Evolutionary conservation across 2,888 invertebrate genomes (phyloP).

Genomic region (Notocelia uddmanniana): DNA sequence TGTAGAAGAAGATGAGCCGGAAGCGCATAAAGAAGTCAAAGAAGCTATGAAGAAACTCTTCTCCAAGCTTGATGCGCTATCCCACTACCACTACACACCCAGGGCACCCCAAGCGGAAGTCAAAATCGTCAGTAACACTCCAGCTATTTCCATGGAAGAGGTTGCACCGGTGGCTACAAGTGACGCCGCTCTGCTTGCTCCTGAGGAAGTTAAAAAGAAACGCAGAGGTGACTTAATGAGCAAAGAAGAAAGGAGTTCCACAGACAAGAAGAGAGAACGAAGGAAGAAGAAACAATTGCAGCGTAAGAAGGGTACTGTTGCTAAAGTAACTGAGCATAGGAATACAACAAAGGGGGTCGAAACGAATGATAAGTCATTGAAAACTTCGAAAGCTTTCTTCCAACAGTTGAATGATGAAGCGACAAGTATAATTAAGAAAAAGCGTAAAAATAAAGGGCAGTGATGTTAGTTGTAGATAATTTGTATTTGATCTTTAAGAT

Average conservation of each 20-base stretch:
- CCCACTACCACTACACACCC: constrained; percentile 98
- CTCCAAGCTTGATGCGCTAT: constrained; percentile 94
- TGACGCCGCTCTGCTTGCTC: constrained; percentile 94
- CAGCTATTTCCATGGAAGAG: constrained; percentile 97
- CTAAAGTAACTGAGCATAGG: constrained; percentile 81
- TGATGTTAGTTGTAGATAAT: constrained; percentile 49
- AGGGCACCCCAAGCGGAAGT: constrained; percentile 94
- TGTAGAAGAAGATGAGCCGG: constrained; percentile 88
- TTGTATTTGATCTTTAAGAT: constrained; percentile 28
- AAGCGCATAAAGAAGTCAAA: constrained; percentile 92
- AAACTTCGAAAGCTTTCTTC: constrained; percentile 93
- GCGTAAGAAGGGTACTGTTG: constrained; percentile 76
- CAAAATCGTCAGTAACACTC: constrained; percentile 95
- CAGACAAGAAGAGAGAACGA: constrained; percentile 95
- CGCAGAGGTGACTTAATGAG: constrained; percentile 86
- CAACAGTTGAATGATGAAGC: constrained; percentile 92
- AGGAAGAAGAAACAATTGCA: constrained; percentile 94
- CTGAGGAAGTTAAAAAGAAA: constrained; percentile 94
- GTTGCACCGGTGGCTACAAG: constrained; percentile 96
- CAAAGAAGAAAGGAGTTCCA: constrained; percentile 92
- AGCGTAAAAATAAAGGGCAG: constrained; percentile 67
- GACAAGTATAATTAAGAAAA: constrained; percentile 72
- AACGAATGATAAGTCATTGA: constrained; percentile 85
- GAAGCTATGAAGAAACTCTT: constrained; percentile 91
- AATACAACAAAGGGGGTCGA: constrained; percentile 86